Base-by-base conservation (phyloP, 2,797 vertebrate genomes). In the Epinephelus malabaricus region DNA sequence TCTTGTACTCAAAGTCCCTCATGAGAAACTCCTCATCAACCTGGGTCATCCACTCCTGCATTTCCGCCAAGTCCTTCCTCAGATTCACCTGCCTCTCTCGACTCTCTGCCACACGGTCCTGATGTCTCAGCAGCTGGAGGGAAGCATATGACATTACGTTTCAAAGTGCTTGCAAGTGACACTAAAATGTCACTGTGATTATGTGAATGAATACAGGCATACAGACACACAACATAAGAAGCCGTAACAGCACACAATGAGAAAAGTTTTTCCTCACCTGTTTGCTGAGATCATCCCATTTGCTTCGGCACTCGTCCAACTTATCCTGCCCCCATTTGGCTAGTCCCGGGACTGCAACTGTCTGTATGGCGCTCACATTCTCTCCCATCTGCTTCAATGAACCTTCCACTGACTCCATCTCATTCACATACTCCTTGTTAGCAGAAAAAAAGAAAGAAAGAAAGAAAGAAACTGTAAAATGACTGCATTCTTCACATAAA, bases 21-120 rank as follows among this genome's bases (percentile, higher is more conserved):
- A 99, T 99, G 72, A 99, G 95, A 90, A 98, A 97, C 61, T 99
- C 98, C 70, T 99, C 98, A 64, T 99, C 98, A 4, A 97, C 98
- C 91, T 99, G 98, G 5, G 94, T 83, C 96, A 99, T 97, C 98
- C 98, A 99, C 76, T 99, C 98, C 91, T 97, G 97, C 98, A 99
- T 99, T 95, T 99, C 98, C 2, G 95, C 95, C 95, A 99, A 93
- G 92, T 99, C 98, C 87, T 99, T 99, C 93, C 95, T 97, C 87
- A 99, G 90, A 94, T 99, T 99, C 90, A 95, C 88, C 83, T 96
- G 95, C 93, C 95, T 97, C 92, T 99, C 98, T 83, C 97, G 97
- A 88, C 92, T 97, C 91, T 99, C 98, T 25, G 94, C 94, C 87
- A 97, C 90, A 13, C 90, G 92, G 43, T 96, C 96, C 90, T 97